These are phyloP conservation scores for Triplophysa tibetana DNA, from an alignment of 2,113 vertebrate genomes.

Conservation along the genomic window DNA sequence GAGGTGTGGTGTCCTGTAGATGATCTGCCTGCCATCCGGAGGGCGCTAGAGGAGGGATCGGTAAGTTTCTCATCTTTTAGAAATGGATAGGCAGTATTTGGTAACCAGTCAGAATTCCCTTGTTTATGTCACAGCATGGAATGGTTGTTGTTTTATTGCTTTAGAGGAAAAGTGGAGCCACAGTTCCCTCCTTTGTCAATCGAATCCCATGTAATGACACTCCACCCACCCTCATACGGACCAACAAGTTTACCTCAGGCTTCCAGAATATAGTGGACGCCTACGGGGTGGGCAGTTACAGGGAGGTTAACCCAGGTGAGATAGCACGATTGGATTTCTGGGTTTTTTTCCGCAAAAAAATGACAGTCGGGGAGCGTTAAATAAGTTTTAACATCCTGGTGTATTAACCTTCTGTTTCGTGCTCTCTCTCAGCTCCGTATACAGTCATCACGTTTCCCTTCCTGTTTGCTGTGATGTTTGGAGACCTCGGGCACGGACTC, in stretches of 20 bases:
- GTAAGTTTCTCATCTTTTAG: slow-evolving; percentile 72
- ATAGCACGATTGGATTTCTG: background rate
- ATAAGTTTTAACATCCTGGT: background rate
- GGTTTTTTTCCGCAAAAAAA: background rate
- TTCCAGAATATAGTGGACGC: slow-evolving; percentile 98
- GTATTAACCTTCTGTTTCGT: background rate
- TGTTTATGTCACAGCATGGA: background rate
- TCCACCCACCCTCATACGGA: slow-evolving; percentile 90
- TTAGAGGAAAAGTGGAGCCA: slow-evolving; percentile 87
- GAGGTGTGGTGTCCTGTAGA: slow-evolving; percentile 94
- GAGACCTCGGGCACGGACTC: slow-evolving; percentile 90
- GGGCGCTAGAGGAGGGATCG: slow-evolving; percentile 88
- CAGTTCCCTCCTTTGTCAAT: slow-evolving; percentile 93
- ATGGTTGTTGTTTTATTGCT: slow-evolving; percentile 19
- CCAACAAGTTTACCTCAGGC: slow-evolving; percentile 95
- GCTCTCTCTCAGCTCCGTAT: slow-evolving; percentile 80
- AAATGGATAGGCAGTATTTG: too few relatives aligned
- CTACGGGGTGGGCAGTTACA: slow-evolving; percentile 91
- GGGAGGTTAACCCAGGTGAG: slow-evolving; percentile 95
- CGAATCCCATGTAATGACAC: slow-evolving; percentile 89
- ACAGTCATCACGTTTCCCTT: slow-evolving; percentile 97
- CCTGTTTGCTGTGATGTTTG: slow-evolving; percentile 96
- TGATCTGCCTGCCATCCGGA: slow-evolving; percentile 81
- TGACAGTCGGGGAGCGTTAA: background rate
- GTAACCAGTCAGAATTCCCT: too few relatives aligned